Evolutionary conservation across 2,113 vertebrate genomes (phyloP), one percentile per base, ranked within the genome.

Genomic region (Urocynchramus pylzowi): DNA sequence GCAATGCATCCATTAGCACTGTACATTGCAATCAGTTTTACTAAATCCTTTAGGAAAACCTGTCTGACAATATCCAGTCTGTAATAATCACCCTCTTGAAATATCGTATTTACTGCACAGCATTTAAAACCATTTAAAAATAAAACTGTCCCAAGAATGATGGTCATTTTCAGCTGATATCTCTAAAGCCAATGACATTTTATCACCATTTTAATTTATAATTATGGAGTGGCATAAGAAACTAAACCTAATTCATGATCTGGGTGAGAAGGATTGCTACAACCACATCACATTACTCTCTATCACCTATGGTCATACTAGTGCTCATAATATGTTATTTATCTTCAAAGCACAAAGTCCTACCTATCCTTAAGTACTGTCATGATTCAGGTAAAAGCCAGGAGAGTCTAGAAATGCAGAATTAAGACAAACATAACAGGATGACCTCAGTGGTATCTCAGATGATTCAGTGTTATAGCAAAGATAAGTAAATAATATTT

Each of bases 201-300:
- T 90, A 91, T 93, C 69, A 71, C 35, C 16, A 44, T 95, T 96
- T 95, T 84, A 96, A 90, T 97, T 90, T 93, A 96, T 47, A 49
- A 60, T 92, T 93, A 85, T 91, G 56, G 49, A 83, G 22, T 88
- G 24, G 45, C n/a, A 83, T 85, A 85, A 90, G 87, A 90, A 92
- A 82, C n/a, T 75, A 95, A 95, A 93, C 16, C 10, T 84, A 78
- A 93, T 79, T 88, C 13, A 45, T 81, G 15, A 89, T 63, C 76
- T 91, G 35, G 13, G 45, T 79, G 63, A 84, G 37, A 80, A 81
- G 56, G 82, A 87, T 96, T 94, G 53, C 17, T 73, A 52, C 39
- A 95, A 91, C 94, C 78, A 50, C 39, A 91, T 93, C 89, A 59
- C 59, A 60, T 88, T 92, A 89, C 23, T 42, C 22, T 83, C 59